phyloP scores from a whole-genome alignment of 2,888 invertebrate species.

The Malthinus flaveolus region DNA sequence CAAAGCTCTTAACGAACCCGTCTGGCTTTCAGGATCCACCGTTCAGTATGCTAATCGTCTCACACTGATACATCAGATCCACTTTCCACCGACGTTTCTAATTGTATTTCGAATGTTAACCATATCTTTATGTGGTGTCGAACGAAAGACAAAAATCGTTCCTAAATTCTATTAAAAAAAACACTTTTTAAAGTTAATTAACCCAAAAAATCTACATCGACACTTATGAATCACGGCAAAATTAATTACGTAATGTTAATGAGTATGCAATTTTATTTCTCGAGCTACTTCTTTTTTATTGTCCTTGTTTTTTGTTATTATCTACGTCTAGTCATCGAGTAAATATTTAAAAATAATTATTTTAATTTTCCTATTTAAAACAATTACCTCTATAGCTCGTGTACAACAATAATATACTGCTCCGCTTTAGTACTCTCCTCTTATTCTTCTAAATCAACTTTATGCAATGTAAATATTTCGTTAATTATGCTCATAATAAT shows the following conservation, averaged over 20 bases:
- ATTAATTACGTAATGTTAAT: neutral
- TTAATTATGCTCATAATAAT: neutral
- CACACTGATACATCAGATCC: slow-evolving; percentile 28
- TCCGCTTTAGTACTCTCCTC: too few relatives aligned
- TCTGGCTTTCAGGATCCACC: slow-evolving; percentile 34
- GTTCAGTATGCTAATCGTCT: slow-evolving; percentile 43
- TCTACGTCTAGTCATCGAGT: neutral
- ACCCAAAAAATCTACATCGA: neutral
- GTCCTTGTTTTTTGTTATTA: neutral
- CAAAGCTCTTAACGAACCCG: slow-evolving; percentile 39
- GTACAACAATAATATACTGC: too few relatives aligned
- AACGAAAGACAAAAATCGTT: neutral
- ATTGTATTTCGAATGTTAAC: slow-evolving; percentile 31
- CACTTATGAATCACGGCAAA: neutral
- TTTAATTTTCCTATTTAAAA: neutral
- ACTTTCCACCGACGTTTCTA: slow-evolving; percentile 30
- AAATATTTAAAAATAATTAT: too few relatives aligned
- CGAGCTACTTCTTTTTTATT: neutral
- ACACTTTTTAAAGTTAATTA: neutral
- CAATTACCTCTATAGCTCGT: too few relatives aligned
- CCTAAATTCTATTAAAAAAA: neutral
- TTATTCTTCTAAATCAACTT: neutral
- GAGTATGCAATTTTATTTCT: neutral
- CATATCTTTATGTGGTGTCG: slow-evolving; percentile 18
- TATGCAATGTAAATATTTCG: slow-evolving; percentile 1